Conservation (phyloP, 2,797 vertebrate species). For the Coluber constrictor region DNA sequence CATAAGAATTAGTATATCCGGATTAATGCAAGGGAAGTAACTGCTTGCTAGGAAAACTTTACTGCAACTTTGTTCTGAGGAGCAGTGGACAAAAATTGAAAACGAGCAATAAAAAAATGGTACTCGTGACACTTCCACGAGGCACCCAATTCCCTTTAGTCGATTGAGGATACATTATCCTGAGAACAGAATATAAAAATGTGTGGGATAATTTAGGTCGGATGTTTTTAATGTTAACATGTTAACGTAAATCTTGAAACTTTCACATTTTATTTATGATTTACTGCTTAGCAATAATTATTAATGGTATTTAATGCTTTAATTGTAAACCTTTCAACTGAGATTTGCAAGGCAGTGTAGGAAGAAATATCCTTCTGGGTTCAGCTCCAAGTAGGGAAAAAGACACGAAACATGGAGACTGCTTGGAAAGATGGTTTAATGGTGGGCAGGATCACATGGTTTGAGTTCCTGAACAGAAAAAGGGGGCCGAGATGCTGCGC, state of each 20-base stretch:
- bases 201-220: not conserved
- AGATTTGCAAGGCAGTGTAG: no score
- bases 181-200: not conserved
- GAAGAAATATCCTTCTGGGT: no score
- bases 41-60: not conserved
- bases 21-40: not conserved
- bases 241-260: not conserved
- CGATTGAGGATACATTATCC: not conserved
- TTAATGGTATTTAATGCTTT: not conserved
- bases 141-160: not conserved
- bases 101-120: not conserved
- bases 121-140: not conserved
- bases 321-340: not conserved
- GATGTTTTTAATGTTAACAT: not conserved
- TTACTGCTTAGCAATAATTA: not conserved
- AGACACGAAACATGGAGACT: no score
- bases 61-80: not conserved
- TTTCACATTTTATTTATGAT: not conserved
- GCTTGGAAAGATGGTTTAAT: no score
- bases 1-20: not conserved
- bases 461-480: no score
- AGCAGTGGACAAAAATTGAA: not conserved
- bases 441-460: no score
- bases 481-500: no score
- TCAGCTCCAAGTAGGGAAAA: no score